Evolutionary conservation across 2,797 vertebrate genomes (phyloP), one percentile per base, ranked within the genome.

Genomic region (Micromesistius poutassou): DNA sequence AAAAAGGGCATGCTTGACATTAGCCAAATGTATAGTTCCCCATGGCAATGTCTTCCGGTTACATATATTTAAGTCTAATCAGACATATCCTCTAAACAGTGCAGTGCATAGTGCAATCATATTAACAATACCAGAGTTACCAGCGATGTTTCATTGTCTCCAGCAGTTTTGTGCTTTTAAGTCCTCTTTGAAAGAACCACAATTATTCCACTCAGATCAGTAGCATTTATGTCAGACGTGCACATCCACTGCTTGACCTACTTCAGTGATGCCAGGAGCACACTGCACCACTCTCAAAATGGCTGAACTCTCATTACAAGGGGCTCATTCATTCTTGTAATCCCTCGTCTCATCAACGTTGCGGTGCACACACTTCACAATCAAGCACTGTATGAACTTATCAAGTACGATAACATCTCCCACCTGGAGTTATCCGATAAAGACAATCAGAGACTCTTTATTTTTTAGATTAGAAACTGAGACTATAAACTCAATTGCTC

Each of bases 191-290:
- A 83, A 81, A 76, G 35, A 30, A 76, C 13, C 31, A 33, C 28
- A 79, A 62, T 83, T 82, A 87, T 78, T 85, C 40, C 81, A 76
- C 62, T 80, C 76, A 82, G 78, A 73, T 71, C 31, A 62, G 82
- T 73, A 22, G 81, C 81, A 78, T 79, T 87, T 83, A 55, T 84
- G 55, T 78, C 73, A 78, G 78, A 81, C 42, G 85, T 85, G 86
- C 84, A 75, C 81, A 68, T 85, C 84, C 77, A 80, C 80, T 89
- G 81, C 77, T 84, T 87, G 88, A 89, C 87, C 87, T 78, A 88
- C 80, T 91, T 92, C 78, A 77, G 28, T 77, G 30, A 87, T 62
- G 55, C 55, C 55, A 25, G 55, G 55, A 62, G 55, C 55, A n/a
- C 55, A 25, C 55, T 62, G 55, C 55, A 22, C 46, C 42, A 6